These are phyloP conservation scores for Montipora capricornis DNA, from an alignment of 64 coral and sea anemone species.

Conservation along the genomic window DNA sequence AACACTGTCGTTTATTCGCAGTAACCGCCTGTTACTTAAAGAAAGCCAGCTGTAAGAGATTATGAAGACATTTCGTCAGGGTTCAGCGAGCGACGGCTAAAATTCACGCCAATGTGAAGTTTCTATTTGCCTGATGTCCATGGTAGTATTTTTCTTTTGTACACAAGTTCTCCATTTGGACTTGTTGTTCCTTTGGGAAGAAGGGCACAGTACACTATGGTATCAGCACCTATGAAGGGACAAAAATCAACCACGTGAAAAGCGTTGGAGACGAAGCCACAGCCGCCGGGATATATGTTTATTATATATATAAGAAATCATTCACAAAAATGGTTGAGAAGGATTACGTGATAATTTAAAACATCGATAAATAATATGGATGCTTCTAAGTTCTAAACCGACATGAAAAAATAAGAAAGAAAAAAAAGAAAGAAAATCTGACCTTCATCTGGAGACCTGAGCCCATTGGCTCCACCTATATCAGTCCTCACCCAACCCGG, in stretches of 20 bases:
- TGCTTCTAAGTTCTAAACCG: no score
- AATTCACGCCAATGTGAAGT: background rate
- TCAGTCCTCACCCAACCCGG: constrained; percentile 89
- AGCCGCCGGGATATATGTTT: no score
- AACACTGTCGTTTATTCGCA: no score
- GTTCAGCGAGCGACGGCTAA: background rate
- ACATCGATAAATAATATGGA: no score
- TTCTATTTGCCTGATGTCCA: constrained; percentile 60
- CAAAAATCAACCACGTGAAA: background rate
- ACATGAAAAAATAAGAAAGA: no score
- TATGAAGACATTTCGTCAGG: background rate
- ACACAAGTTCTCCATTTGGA: constrained; percentile 70
- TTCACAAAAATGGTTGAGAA: no score
- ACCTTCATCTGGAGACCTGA: constrained; percentile 69
- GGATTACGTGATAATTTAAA: no score
- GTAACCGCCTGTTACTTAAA: no score
- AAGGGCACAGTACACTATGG: constrained; percentile 50
- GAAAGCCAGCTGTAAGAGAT: no score
- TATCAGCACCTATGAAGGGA: constrained; percentile 60
- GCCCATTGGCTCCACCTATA: constrained; percentile 69
- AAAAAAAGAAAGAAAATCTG: background rate
- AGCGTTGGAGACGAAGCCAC: no score
- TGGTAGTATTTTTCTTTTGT: constrained; percentile 25
- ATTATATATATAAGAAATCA: no score
- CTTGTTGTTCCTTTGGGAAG: constrained; percentile 55